Base-by-base conservation (phyloP, 2,113 vertebrate genomes). In the Oreochromis aureus region DNA sequence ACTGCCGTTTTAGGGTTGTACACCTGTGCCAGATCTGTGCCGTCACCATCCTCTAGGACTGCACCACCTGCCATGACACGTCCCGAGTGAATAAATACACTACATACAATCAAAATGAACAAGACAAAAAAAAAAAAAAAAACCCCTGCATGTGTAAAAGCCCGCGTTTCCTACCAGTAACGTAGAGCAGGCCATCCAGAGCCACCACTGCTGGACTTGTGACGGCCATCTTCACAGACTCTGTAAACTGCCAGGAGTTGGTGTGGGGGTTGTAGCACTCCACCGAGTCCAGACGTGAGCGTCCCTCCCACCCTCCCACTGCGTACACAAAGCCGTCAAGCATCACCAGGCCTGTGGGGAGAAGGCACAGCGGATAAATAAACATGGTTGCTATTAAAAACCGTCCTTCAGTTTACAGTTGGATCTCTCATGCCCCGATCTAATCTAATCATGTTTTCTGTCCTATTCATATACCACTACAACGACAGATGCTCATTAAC, bases 131-230 rank as follows among this genome's bases (percentile, higher is more conserved):
- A 15, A 19, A 1, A 15, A 2, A 10, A 53, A 12, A 46, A 7
- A 53, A 54, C 55, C 1, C 6, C 9, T 61, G 24, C 12, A 1
- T 2, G 22, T 11, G 18, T 10, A 15, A 6, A 53, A 76, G 39
- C 15, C 30, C n/a, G 5, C 1, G 16, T 69, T 86, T 79, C 58
- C 22, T 93, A 97, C 97, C 97, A 46, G 97, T 97, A 59, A 97
- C 97, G 8, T 97, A 97, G n/a, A 97, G 95, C 24, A 97, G 88
- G 27, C 97, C 96, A 10, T 97, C 95, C 36, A 97, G 87, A 7
- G 96, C 94, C 46, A 97, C 97, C 58, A 97, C 97, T 13, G 97
- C 96, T 12, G 97, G 97, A 88, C 97, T 97, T 10, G 97, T 97
- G 81, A 97, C 96, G 0, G 96, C 96, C 96, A 97, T 96, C 89